These are phyloP conservation scores for Epistrophe grossulariae DNA, from an alignment of 2,888 invertebrate species.

Conservation along the genomic window DNA sequence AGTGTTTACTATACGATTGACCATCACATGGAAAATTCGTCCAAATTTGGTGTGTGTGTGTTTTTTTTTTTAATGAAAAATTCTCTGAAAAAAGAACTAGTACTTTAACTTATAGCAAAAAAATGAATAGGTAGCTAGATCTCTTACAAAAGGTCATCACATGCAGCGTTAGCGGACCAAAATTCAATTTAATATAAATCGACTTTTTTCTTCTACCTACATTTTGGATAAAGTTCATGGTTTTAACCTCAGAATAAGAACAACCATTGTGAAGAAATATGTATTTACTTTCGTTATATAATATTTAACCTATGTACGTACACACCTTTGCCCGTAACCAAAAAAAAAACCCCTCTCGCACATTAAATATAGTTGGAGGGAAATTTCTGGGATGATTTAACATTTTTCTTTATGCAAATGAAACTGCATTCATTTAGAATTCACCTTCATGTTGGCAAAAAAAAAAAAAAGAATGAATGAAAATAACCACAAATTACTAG, in stretches of 20 bases:
- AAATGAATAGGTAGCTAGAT: not conserved
- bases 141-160: slow-evolving; percentile 18
- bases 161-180: slow-evolving; percentile 31
- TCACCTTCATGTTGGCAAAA: slow-evolving; percentile 19
- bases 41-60: not conserved
- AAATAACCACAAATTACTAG: slow-evolving; percentile 56
- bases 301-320: not conserved
- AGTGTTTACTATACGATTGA: not conserved
- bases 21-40: slow-evolving; percentile 10
- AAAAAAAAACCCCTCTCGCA: not conserved
- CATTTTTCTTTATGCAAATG: slow-evolving; percentile 30
- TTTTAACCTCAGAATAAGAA: slow-evolving; percentile 27
- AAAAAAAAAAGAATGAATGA: slow-evolving; percentile 15
- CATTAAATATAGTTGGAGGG: not conserved
- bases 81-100: not conserved
- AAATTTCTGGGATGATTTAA: not conserved
- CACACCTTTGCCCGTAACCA: not conserved
- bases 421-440: slow-evolving; percentile 46
- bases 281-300: slow-evolving; percentile 36
- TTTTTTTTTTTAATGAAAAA: not conserved
- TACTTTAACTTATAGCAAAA: not conserved
- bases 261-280: slow-evolving; percentile 7
- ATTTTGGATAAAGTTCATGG: slow-evolving; percentile 61
- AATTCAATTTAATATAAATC: slow-evolving; percentile 64
- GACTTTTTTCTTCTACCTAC: slow-evolving; percentile 27